Conservation (phyloP, 2,888 invertebrate genomes). For the Halocaridina rubra region DNA sequence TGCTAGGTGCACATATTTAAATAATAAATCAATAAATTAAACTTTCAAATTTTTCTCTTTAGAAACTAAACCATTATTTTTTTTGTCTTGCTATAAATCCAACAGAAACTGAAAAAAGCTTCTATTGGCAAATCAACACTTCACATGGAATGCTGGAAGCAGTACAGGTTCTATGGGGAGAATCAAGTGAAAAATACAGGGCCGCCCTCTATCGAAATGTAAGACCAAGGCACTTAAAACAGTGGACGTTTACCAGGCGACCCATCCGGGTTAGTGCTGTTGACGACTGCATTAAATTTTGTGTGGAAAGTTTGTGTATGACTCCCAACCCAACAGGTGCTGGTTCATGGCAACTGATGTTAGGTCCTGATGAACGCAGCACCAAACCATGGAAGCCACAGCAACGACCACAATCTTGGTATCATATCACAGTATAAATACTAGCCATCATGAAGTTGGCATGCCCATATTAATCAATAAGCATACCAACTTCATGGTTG, state of each 20-base stretch:
- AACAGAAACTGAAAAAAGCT: constrained; percentile 59
- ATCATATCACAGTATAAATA: background rate
- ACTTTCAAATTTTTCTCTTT: constrained; percentile 58
- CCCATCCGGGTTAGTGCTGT: constrained; percentile 53
- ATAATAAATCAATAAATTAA: constrained; percentile 62
- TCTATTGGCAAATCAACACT: constrained; percentile 60
- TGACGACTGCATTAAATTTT: constrained; percentile 55
- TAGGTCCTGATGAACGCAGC: background rate
- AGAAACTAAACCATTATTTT: constrained; percentile 60
- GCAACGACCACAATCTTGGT: background rate
- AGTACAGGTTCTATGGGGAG: constrained; percentile 38
- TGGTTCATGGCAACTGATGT: constrained; percentile 30
- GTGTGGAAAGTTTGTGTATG: constrained; percentile 56
- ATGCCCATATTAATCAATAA: no score
- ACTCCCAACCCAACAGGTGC: constrained; percentile 45
- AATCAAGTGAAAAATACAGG: constrained; percentile 35
- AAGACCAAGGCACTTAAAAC: constrained; percentile 62
- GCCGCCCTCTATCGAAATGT: constrained; percentile 59
- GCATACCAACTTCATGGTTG: no score
- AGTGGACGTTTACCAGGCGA: constrained; percentile 56
- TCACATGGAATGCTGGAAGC: constrained; percentile 47
- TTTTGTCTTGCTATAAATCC: constrained; percentile 58
- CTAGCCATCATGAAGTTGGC: no score
- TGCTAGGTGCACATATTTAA: constrained; percentile 62
- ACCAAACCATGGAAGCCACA: constrained; percentile 6